These are phyloP conservation scores for Chionomys nivalis DNA, from an alignment of 2,113 vertebrate genomes.

Conservation along the genomic window DNA sequence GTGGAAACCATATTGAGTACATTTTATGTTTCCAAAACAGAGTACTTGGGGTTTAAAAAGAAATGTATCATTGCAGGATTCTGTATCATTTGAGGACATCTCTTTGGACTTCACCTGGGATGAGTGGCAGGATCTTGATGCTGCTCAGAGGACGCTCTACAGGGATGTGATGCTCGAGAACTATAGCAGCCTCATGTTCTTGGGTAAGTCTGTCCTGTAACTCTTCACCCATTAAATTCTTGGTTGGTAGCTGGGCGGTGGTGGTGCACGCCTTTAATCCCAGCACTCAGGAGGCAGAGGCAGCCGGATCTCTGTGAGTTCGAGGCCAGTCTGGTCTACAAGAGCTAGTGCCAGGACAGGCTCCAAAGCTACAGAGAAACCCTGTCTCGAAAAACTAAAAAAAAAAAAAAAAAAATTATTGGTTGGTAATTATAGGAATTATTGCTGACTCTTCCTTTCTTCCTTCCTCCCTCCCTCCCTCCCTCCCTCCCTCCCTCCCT, in stretches of 20 bases:
- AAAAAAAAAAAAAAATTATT: too few species aligned
- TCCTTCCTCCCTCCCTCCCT: not conserved
- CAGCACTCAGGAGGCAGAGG: too few species aligned
- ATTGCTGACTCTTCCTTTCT: not conserved
- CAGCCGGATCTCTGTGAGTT: too few species aligned
- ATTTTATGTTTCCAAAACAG: not conserved
- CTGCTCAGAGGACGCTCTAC: not conserved
- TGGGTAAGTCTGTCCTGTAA: not conserved
- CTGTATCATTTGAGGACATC: not conserved
- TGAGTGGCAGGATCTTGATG: not conserved
- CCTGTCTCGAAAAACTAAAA: too few species aligned
- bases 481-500: too few species aligned
- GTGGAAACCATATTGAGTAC: not conserved
- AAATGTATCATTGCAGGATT: not conserved
- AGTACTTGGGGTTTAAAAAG: not conserved
- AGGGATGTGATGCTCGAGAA: constrained; percentile 31
- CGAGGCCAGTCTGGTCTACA: too few species aligned
- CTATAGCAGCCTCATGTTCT: not conserved
- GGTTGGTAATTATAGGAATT: not conserved
- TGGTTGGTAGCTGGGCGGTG: too few species aligned
- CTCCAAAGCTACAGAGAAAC: too few species aligned
- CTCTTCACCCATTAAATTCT: not conserved
- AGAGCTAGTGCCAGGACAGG: too few species aligned
- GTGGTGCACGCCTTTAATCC: too few species aligned
- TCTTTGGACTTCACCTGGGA: not conserved